Base-by-base conservation (phyloP, 2,888 invertebrate species). In the Eurytoma californica region DNA sequence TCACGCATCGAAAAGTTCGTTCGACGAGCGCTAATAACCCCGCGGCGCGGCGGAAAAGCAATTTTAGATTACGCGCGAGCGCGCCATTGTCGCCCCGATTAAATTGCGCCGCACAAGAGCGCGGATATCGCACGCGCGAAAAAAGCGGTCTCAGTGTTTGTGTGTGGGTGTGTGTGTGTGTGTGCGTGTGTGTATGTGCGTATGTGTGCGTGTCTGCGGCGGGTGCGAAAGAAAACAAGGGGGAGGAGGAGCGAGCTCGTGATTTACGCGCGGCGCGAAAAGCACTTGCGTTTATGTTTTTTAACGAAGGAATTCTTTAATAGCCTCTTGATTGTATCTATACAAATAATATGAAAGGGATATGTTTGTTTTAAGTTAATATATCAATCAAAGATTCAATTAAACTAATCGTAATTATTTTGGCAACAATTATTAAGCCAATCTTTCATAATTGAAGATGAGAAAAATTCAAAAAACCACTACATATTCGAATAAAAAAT, bases 51-150 rank as follows among this genome's bases (percentile, higher is more conserved):
- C 78, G 67, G 51, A 80, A 82, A 80, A 80, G 83, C 82, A 83
- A 84, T 85, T 86, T 85, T 82, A 84, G 82, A 83, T 84, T 83
- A 82, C 70, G 66, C 73, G 12, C 55, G 51, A 75, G 73, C 77
- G 77, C 82, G 83, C 82, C 81, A 84, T 85, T 83, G 83, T 83
- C 82, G 75, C 79, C 69, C 39, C 83, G 83, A 85, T 84, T 84
- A 86, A 85, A 85, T 84, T 84, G 84, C 83, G 82, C 30, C 13
- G 16, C 51, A 60, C 9, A 51, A 30, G 4, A 18, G 9, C 2
- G 12, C 5, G 3, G 24, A 14, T 66, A 24, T 24, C 24, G 24
- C 51, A 18, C 9, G 14, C 14, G 53, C 16, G 14, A 55, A 68
- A 57, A 57, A 68, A 14, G 30, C 39, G 63, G 18, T 47, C 39